Evolutionary conservation across 2,113 vertebrate genomes (phyloP), one percentile per base, ranked within the genome.

Genomic region (Indri indri): DNA sequence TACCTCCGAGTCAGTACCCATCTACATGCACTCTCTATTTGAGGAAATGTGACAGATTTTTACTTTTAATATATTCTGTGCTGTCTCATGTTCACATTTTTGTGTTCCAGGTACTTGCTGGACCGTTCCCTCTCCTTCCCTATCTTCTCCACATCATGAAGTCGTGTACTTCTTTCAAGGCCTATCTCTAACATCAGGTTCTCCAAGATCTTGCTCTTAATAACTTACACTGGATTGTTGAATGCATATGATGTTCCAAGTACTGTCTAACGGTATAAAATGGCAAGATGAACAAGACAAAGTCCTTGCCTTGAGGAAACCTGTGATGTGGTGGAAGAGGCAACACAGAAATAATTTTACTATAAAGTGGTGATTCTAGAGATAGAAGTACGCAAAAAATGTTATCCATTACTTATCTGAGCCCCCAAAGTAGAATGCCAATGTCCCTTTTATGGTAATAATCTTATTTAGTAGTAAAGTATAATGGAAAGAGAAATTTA

Each of bases 381-480:
- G 14, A 6, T n/a, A 79, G 45, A 66, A 71, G 0, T 57, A 0
- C 45, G 7, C 18, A 52, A 40, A 54, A 2, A 5, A 32, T 25
- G 8, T 68, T 84, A 37, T 10, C 3, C 1, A 5, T 68, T 68
- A 54, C 10, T 85, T 93, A 23, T 27, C 27, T 37, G 52, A 85
- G 76, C 1, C 6, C 3, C 8, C 17, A 54, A 45, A 82, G 54
- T 4, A 71, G 7, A 1, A 71, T 85, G 45, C 22, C 52, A 18
- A 54, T 77, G 5, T 37, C 20, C 17, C 47, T 93, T n/a, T 82
- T 68, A n/a, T 14, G 16, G 25, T 13, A 90, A 90, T 10, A 12
- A 77, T 70, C 12, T 88, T 84, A 79, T 5, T 71, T 11, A 57
- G 20, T 61, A 52, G 37, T 34, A 42, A 89, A 71, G 2, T 65